These are phyloP conservation scores for Amphipyra berbera DNA, from an alignment of 2,888 invertebrate species.

Conservation along the genomic window DNA sequence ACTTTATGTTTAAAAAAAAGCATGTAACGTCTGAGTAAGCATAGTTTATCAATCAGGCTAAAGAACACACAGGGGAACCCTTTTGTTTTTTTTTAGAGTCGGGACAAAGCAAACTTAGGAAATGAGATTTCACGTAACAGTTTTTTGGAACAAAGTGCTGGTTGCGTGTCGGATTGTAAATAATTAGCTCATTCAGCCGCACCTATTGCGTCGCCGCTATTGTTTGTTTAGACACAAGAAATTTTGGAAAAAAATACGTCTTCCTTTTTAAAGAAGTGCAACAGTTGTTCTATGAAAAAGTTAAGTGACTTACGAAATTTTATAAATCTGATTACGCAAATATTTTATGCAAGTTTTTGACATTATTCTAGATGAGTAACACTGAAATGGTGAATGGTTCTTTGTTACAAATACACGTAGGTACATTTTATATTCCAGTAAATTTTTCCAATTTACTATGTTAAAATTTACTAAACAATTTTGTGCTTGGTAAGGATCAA, in stretches of 20 bases:
- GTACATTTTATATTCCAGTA: too few species aligned
- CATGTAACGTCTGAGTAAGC: constrained; percentile 64
- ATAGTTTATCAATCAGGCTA: constrained; percentile 68
- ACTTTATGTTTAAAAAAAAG: constrained; percentile 49
- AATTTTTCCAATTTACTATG: too few species aligned
- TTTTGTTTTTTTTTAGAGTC: constrained; percentile 74
- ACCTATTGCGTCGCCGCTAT: constrained; percentile 80
- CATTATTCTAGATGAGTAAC: background rate
- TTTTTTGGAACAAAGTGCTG: constrained; percentile 80
- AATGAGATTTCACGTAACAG: constrained; percentile 88
- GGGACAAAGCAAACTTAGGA: constrained; percentile 84
- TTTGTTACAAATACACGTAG: too few species aligned
- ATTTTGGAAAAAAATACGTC: constrained; percentile 71
- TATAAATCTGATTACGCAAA: constrained; percentile 1
- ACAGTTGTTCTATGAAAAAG: constrained; percentile 22
- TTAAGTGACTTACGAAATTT: constrained; percentile 8
- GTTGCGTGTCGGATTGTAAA: constrained; percentile 88
- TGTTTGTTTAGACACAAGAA: constrained; percentile 80
- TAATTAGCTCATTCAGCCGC: constrained; percentile 87
- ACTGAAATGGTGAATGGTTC: too few species aligned
- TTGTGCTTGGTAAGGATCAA: too few species aligned
- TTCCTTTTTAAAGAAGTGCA: constrained; percentile 66
- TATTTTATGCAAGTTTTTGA: background rate
- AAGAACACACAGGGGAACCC: constrained; percentile 72
- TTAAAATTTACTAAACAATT: too few species aligned